A percentile compares a stretch with the other conserved stretches of the same genome.
phyloP scores from a whole-genome alignment of 2,113 vertebrate genomes.

The Cavia porcellus region DNA sequence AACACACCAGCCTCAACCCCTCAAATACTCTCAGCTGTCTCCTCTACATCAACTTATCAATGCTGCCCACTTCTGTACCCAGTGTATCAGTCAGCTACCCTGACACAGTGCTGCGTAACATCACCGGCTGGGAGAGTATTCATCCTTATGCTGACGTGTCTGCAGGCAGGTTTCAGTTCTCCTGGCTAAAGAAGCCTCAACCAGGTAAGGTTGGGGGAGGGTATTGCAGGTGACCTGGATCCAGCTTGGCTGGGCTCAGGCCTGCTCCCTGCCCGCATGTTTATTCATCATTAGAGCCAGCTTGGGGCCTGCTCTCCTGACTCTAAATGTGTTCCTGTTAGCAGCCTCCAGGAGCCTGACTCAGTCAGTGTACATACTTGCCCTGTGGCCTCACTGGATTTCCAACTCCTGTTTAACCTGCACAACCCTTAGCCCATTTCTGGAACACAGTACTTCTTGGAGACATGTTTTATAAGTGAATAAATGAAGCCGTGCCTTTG shows the following conservation, averaged over 20 bases:
- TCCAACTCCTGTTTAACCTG: neutral
- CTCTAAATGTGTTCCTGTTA: neutral
- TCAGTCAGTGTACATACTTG: neutral
- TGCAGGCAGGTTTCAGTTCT: neutral
- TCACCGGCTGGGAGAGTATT: neutral
- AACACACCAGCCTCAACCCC: neutral
- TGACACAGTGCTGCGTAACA: fast-evolving
- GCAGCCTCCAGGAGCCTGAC: neutral
- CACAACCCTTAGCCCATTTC: neutral
- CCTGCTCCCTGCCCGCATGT: neutral
- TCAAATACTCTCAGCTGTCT: too few species aligned
- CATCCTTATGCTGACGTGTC: fast-evolving
- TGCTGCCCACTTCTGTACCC: neutral
- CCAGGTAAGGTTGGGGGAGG: neutral
- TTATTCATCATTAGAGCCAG: neutral
- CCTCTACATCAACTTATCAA: neutral
- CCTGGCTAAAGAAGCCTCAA: neutral
- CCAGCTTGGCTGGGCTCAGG: neutral
- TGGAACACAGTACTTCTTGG: neutral
- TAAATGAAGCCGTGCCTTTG: neutral
- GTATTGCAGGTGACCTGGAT: neutral
- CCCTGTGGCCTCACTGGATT: neutral
- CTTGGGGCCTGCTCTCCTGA: neutral
- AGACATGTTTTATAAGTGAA: neutral
- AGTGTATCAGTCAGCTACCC: neutral